phyloP scores from a whole-genome alignment of 2,113 vertebrate genomes.

The Addax nasomaculatus region DNA sequence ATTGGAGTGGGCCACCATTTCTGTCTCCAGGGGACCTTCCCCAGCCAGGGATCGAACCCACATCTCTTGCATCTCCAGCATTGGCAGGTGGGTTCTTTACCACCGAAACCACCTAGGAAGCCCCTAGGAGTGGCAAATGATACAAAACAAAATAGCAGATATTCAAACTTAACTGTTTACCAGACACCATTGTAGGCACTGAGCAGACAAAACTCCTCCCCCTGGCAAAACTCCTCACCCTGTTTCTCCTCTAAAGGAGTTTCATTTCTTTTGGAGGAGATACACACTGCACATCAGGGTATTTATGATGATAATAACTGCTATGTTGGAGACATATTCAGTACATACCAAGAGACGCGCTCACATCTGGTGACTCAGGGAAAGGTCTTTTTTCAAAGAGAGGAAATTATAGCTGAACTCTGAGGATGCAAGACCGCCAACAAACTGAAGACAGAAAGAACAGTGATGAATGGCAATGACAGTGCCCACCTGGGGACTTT shows the following conservation, averaged over 20 bases:
- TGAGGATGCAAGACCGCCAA: background rate
- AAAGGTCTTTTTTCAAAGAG: background rate
- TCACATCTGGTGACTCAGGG: background rate
- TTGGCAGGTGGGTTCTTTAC: background rate
- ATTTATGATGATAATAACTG: background rate
- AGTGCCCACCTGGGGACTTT: background rate
- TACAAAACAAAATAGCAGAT: background rate
- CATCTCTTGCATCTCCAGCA: background rate
- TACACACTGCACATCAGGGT: background rate
- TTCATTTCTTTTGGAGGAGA: background rate
- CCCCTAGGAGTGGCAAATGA: background rate
- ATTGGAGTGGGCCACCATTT: background rate
- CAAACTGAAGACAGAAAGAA: background rate
- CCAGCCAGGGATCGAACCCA: background rate
- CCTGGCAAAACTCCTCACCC: background rate
- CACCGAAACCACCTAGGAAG: background rate
- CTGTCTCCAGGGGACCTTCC: background rate
- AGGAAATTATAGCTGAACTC: background rate
- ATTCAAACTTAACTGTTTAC: background rate
- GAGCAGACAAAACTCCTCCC: background rate
- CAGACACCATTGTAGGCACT: background rate
- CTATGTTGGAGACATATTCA: background rate
- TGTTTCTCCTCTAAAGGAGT: background rate
- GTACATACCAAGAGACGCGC: background rate
- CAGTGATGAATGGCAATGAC: background rate